A percentile compares a stretch with the other conserved stretches of the same genome.
Evolutionary conservation across 2,113 vertebrate species (phyloP).

Genomic region (Rhizomys pruinosus): DNA sequence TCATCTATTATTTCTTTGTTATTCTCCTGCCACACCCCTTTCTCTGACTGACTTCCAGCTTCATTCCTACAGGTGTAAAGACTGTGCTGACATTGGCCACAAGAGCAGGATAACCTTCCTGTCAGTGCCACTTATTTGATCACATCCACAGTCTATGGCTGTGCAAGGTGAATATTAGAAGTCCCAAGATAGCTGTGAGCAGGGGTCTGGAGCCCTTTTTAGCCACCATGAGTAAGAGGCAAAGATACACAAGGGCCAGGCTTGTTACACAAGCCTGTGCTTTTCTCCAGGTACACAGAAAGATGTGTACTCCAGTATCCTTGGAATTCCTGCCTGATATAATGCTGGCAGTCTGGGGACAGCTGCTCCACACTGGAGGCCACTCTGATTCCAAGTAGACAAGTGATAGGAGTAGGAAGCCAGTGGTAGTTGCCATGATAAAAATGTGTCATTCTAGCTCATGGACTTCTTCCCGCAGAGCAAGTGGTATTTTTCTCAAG

Average conservation of each 20-base stretch:
- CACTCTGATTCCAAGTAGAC: not conserved
- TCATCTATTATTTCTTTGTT: not conserved
- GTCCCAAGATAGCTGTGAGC: not conserved
- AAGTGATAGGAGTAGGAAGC: too few relatives aligned
- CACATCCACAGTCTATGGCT: not conserved
- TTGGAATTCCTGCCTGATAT: not conserved
- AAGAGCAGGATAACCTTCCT: not conserved
- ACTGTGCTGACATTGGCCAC: too few relatives aligned
- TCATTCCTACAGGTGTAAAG: too few relatives aligned
- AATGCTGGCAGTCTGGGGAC: not conserved
- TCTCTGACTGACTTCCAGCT: not conserved
- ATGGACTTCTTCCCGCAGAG: not conserved
- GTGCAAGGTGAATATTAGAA: not conserved
- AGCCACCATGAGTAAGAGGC: not conserved
- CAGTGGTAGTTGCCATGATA: not conserved
- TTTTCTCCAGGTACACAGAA: not conserved
- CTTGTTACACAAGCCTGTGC: not conserved
- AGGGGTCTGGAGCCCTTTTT: not conserved
- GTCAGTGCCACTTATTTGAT: not conserved
- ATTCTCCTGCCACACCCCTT: not conserved
- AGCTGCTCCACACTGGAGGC: not conserved
- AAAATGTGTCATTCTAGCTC: not conserved
- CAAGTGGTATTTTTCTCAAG: not conserved
- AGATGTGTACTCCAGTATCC: not conserved
- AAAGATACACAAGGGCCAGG: not conserved